These are phyloP conservation scores for Hiodon alosoides DNA, from an alignment of 2,113 vertebrate genomes.

Conservation along the genomic window DNA sequence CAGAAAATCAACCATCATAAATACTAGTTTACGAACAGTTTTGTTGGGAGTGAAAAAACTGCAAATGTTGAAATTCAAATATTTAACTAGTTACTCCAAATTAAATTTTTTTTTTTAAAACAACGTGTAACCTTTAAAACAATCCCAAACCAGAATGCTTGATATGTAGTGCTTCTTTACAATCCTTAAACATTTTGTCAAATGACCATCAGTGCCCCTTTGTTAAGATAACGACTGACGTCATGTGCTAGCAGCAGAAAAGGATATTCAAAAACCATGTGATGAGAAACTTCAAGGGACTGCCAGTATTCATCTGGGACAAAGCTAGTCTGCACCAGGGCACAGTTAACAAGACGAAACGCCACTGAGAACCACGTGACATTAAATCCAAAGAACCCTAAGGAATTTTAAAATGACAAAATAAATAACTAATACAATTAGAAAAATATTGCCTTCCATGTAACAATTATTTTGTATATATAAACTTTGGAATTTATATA, in stretches of 20 bases:
- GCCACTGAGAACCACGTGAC: constrained; percentile 57
- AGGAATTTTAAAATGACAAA: constrained; percentile 20
- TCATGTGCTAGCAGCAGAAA: constrained; percentile 20
- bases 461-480: too few species aligned
- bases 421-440: background rate
- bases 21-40: background rate
- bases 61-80: background rate
- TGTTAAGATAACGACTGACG: too few species aligned
- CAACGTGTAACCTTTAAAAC: too few species aligned
- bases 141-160: too few species aligned
- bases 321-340: constrained; percentile 86
- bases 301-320: constrained; percentile 98
- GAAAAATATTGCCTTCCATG: too few species aligned
- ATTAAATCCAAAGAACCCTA: constrained; percentile 60
- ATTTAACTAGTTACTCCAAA: too few species aligned
- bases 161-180: background rate
- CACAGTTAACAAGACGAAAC: constrained; percentile 77
- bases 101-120: too few species aligned
- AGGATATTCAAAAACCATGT: constrained; percentile 93
- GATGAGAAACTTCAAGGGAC: constrained; percentile 88
- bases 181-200: too few species aligned
- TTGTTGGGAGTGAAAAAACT: background rate
- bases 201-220: too few species aligned
- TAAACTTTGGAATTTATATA: too few species aligned
- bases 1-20: background rate